phyloP scores from a whole-genome alignment of 2,888 invertebrate species.

The Hoplodrina blanda region DNA sequence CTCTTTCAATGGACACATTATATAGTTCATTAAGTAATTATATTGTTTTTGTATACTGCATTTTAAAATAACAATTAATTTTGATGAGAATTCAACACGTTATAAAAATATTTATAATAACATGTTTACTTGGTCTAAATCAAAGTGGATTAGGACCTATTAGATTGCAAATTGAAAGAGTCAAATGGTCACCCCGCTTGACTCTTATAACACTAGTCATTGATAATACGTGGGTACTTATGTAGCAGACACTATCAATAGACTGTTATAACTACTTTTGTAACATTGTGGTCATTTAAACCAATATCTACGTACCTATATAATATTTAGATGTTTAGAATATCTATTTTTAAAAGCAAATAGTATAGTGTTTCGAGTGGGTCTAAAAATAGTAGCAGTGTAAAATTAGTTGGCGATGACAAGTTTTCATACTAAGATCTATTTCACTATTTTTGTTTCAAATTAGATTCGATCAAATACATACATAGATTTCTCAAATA shows the following conservation, averaged over 20 bases:
- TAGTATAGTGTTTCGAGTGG: not conserved
- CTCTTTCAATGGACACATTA: no score
- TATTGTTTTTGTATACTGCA: no score
- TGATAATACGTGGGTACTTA: not conserved
- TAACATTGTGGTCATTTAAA: not conserved
- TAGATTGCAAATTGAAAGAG: conserved; percentile 24
- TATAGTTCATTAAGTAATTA: no score
- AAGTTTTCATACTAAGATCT: not conserved
- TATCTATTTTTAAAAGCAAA: conserved; percentile 12
- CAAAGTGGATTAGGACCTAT: conserved; percentile 2
- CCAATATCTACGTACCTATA: not conserved
- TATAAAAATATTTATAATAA: no score
- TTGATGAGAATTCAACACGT: no score
- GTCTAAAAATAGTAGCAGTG: conserved; percentile 9
- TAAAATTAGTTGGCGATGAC: conserved; percentile 3
- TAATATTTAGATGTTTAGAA: no score
- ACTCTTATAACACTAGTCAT: conserved; percentile 15
- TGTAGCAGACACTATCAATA: not conserved
- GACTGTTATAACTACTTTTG: not conserved
- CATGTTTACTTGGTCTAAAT: conserved; percentile 14
- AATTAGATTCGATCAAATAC: no score
- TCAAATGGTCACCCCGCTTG: conserved; percentile 30
- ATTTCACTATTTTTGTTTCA: no score
- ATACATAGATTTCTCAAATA: no score
- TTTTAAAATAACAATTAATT: no score